Evolutionary conservation across 2,888 invertebrate species (phyloP).

Genomic region (Drosophila prolongata): DNA sequence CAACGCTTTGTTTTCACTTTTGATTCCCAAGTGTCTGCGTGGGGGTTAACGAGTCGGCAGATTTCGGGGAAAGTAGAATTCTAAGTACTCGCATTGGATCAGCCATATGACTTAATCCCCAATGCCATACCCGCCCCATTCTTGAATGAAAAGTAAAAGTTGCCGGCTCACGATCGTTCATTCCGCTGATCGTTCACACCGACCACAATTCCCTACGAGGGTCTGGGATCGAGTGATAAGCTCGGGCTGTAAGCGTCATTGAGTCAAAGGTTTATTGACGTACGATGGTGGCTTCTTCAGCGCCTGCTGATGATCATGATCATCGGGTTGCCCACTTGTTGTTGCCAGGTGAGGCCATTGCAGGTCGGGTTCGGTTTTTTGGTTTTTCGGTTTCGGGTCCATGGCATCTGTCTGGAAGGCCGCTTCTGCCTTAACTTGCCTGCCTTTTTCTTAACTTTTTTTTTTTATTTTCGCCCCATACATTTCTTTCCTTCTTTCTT

Average conservation of each 20-base stretch:
- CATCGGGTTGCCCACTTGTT: constrained; percentile 61
- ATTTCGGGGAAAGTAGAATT: constrained; percentile 55
- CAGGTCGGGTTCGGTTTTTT: constrained; percentile 29
- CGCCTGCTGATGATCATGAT: constrained; percentile 23
- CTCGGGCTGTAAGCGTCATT: constrained; percentile 56
- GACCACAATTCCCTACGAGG: constrained; percentile 21
- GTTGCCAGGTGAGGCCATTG: constrained; percentile 52
- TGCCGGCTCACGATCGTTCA: constrained; percentile 59
- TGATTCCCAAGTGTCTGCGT: constrained; percentile 38
- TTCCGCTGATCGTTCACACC: constrained; percentile 47
- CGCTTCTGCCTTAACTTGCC: constrained; percentile 48
- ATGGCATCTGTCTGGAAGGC: constrained; percentile 70
- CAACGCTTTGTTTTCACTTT: constrained; percentile 60
- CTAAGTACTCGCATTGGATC: constrained; percentile 54
- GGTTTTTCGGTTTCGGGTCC: constrained; percentile 48
- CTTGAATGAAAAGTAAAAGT: constrained; percentile 75
- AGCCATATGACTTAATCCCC: constrained; percentile 57
- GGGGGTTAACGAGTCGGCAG: constrained; percentile 45
- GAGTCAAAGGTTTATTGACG: constrained; percentile 78
- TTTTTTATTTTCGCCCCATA: constrained; percentile 11
- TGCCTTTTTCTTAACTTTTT: constrained; percentile 19
- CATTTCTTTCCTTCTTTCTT: constrained; percentile 39
- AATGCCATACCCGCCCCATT: constrained; percentile 49
- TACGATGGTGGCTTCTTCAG: constrained; percentile 40
- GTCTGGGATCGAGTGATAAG: constrained; percentile 59